Conservation (phyloP, 2,113 vertebrate genomes). For the Heterotis niloticus region DNA sequence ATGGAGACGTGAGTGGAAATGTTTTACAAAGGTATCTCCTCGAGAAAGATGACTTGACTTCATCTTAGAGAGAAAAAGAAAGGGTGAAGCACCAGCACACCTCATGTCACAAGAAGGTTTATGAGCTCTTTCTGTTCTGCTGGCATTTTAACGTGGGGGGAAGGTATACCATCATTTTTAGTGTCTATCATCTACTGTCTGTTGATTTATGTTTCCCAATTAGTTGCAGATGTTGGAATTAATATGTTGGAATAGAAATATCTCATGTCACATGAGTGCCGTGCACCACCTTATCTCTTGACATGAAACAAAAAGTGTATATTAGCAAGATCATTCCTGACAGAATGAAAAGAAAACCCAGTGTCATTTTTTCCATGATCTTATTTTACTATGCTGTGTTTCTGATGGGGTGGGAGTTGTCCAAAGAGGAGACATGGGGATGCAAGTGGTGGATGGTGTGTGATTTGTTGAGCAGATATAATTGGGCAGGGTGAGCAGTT, state of each 20-base stretch:
- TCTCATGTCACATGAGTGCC: too few species aligned
- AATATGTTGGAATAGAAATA: too few species aligned
- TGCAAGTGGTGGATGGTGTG: constrained; percentile 43
- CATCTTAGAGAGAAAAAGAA: background rate
- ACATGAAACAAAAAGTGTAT: constrained; percentile 4
- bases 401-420: too few species aligned
- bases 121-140: background rate
- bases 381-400: background rate
- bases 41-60: constrained; percentile 11
- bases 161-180: background rate
- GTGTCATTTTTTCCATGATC: background rate
- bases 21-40: constrained; percentile 19
- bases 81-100: constrained; percentile 2
- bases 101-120: background rate
- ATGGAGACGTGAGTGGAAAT: constrained; percentile 30
- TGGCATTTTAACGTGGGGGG: background rate
- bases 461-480: constrained; percentile 55
- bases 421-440: background rate
- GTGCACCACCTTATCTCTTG: background rate
- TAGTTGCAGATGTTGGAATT: background rate
- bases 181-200: background rate
- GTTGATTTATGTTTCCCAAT: background rate
- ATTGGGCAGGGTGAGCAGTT: constrained; percentile 68
- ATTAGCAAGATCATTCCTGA: background rate
- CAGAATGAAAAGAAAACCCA: background rate